Base-by-base conservation (phyloP, 2,113 vertebrate species). In the Cinclus cinclus region DNA sequence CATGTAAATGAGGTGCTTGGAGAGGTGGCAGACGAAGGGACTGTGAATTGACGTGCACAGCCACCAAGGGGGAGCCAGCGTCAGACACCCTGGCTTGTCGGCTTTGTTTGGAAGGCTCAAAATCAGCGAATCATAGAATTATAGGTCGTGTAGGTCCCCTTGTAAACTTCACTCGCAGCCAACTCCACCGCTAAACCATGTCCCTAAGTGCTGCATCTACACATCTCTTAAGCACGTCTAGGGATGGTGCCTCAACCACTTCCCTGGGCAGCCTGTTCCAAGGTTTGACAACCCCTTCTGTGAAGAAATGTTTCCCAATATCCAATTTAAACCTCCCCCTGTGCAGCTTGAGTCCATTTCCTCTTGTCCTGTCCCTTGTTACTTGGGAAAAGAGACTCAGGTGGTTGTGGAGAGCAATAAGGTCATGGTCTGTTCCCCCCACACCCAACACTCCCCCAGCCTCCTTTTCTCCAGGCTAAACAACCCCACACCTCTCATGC, bases 11-110 rank as follows among this genome's bases (percentile, higher is more conserved):
- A 84, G 53, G 90, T 47, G 49, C 73, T 82, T 78, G 83, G 16
- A 0, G 37, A 97, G 92, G 96, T 95, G 96, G 65, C 83, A 97
- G 96, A 97, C 96, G 0, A 19, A 13, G 33, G 39, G 35, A 17
- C 89, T 96, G 93, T 89, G 90, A 53, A 96, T 96, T 97, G 86
- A 42, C 69, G 42, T 13, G 44, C 62, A 69, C 12, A 22, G 87
- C 49, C 41, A 67, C 63, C 39, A 27, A 76, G 52, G 64, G 56
- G 15, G 13, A 90, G 39, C 27, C 78, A 47, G 70, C 17, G 18
- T 35, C 3, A 27, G 77, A 60, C 74, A 81, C 30, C 0, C 3
- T 6, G 37, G 27, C 41, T 60, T 28, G 62, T 46, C 2, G 0
- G 44, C 68, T 74, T 31, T 69, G 41, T 55, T 62, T 47, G 64